Percentiles rank a stretch among this genome's conserved stretches.
Evolutionary conservation across 1,140 invertebrate species (phyloP).

Genomic region (Lordiphosa mommai): DNA sequence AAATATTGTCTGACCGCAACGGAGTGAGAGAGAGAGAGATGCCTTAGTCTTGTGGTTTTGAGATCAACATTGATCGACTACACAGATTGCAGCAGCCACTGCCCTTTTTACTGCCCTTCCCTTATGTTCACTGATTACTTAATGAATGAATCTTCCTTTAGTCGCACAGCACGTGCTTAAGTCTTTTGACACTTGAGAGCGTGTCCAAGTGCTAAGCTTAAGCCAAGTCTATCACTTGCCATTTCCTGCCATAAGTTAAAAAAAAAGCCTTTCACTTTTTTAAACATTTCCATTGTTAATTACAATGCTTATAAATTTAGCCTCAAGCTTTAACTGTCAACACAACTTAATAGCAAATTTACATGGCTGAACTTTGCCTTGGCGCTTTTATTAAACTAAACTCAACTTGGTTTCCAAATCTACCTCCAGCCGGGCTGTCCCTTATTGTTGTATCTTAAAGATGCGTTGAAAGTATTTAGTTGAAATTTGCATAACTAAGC

Average conservation of each 20-base stretch:
- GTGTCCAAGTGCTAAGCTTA: slow-evolving; percentile 45
- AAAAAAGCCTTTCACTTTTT: slow-evolving; percentile 45
- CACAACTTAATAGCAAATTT: not conserved
- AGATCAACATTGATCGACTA: slow-evolving; percentile 13
- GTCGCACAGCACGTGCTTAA: slow-evolving; percentile 47
- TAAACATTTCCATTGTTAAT: slow-evolving; percentile 45
- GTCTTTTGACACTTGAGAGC: slow-evolving; percentile 43
- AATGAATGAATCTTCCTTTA: slow-evolving; percentile 43
- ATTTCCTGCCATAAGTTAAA: slow-evolving; percentile 40
- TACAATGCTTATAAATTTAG: slow-evolving; percentile 37
- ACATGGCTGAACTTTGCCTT: not conserved
- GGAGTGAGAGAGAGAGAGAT: slow-evolving; percentile 10
- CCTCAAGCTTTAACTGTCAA: slow-evolving; percentile 11
- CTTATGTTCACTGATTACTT: slow-evolving; percentile 41
- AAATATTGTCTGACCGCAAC: slow-evolving; percentile 47
- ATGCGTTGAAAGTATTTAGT: slow-evolving; percentile 75
- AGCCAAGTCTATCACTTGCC: slow-evolving; percentile 28
- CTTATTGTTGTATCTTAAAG: slow-evolving; percentile 40
- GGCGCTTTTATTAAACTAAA: not conserved
- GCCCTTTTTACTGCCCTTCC: slow-evolving; percentile 10
- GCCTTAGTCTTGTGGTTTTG: slow-evolving; percentile 39
- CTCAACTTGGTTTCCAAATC: not conserved
- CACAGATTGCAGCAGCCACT: slow-evolving; percentile 36
- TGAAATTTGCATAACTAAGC: slow-evolving; percentile 72
- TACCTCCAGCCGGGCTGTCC: slow-evolving; percentile 9